phyloP scores from a whole-genome alignment of 1,140 invertebrate genomes.

The Periplaneta americana region DNA sequence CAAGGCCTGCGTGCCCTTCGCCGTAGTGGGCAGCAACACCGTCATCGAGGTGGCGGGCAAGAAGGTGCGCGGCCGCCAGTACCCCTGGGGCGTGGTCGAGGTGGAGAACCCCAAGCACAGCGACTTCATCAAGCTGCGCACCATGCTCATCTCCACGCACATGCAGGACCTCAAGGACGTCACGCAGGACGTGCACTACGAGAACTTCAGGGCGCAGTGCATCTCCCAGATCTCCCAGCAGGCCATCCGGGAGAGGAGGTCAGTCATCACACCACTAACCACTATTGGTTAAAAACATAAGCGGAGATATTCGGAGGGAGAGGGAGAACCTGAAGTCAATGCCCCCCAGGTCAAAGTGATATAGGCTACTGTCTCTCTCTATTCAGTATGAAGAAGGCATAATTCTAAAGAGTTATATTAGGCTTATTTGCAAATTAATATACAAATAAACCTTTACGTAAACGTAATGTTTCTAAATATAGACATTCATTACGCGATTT shows the following conservation, averaged over 20 bases:
- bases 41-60: conserved; percentile 89
- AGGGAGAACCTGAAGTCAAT: no score
- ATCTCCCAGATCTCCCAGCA: conserved; percentile 86
- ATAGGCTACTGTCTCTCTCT: no score
- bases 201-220: conserved; percentile 90
- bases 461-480: no score
- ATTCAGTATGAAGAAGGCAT: no score
- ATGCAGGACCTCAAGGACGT: conserved; percentile 95
- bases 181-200: conserved; percentile 92
- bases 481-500: no score
- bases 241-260: conserved; percentile 72
- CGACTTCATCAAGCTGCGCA: conserved; percentile 93
- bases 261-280: conserved; percentile 31
- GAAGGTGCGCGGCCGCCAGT: conserved; percentile 85
- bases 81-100: conserved; percentile 98
- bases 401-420: no score
- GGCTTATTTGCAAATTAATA: no score
- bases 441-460: no score
- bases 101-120: conserved; percentile 97
- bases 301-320: no score
- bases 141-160: conserved; percentile 94
- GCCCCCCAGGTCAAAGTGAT: no score
- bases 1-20: conserved; percentile 91
- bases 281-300: no score
- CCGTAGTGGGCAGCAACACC: conserved; percentile 92